These are phyloP conservation scores for Apodemia duryi DNA, from an alignment of 2,888 invertebrate species.

Conservation along the genomic window DNA sequence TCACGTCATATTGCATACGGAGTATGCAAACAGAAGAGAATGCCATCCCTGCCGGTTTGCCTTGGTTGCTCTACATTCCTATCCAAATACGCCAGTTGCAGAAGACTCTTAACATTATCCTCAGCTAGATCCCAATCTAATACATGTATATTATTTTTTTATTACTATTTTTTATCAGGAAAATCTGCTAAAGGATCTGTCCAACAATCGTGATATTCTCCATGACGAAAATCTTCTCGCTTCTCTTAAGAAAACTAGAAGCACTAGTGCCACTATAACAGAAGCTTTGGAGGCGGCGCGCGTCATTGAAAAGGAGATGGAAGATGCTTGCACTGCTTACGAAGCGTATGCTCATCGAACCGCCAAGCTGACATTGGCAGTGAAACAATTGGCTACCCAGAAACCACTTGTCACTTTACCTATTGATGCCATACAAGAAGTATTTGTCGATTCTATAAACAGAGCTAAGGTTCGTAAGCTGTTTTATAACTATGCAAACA, in stretches of 20 bases:
- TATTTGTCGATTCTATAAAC: conserved; percentile 64
- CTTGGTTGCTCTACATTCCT: too few relatives aligned
- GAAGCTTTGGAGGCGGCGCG: conserved; percentile 66
- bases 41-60: too few relatives aligned
- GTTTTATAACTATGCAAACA: neutral
- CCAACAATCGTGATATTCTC: conserved; percentile 60
- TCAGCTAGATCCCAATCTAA: too few relatives aligned
- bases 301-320: conserved; percentile 50
- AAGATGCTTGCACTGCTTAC: conserved; percentile 38
- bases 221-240: conserved; percentile 67
- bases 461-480: conserved; percentile 39
- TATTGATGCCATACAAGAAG: conserved; percentile 61
- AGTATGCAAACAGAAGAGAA: too few relatives aligned
- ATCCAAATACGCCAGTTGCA: too few relatives aligned
- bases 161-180: conserved; percentile 43
- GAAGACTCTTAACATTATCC: too few relatives aligned
- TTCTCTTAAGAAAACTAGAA: conserved; percentile 73
- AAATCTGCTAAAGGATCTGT: conserved; percentile 59
- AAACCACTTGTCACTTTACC: conserved; percentile 72
- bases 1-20: too few relatives aligned
- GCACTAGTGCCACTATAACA: conserved; percentile 66
- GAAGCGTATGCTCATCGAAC: conserved; percentile 42
- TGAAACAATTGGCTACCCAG: conserved; percentile 46
- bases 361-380: conserved; percentile 61
- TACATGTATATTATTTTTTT: too few relatives aligned